Evolutionary conservation across 2,797 vertebrate species (phyloP), one percentile per base, ranked within the genome.

Genomic region (Distichodus sexfasciatus): DNA sequence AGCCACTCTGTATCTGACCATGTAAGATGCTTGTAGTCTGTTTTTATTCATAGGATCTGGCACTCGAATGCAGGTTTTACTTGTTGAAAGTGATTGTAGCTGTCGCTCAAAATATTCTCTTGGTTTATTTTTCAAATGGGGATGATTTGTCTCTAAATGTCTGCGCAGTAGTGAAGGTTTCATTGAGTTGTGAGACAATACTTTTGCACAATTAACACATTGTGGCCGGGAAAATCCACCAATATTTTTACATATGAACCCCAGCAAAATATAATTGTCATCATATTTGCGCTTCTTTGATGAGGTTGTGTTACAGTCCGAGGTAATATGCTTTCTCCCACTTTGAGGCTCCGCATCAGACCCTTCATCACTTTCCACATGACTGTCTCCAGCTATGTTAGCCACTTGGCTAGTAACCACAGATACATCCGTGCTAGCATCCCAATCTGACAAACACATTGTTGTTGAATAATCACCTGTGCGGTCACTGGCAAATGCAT

Each of bases 281-380:
- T 68, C 6, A 33, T 35, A 58, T 68, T 57, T 67, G 26, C 53
- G 8, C 21, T n/a, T 68, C 17, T 68, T 67, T 68, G 50, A 46
- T n/a, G n/a, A n/a, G n/a, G n/a, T n/a, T n/a, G n/a, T n/a, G n/a
- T n/a, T n/a, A n/a, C n/a, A n/a, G n/a, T n/a, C n/a, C n/a, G n/a
- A n/a, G n/a, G n/a, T n/a, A n/a, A n/a, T n/a, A n/a, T n/a, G n/a
- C n/a, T n/a, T n/a, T n/a, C n/a, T n/a, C n/a, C n/a, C n/a, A n/a
- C n/a, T n/a, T n/a, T n/a, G n/a, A n/a, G n/a, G n/a, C n/a, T n/a
- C n/a, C n/a, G n/a, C n/a, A n/a, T n/a, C n/a, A n/a, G n/a, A n/a
- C n/a, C n/a, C n/a, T n/a, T n/a, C n/a, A n/a, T n/a, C n/a, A n/a
- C n/a, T n/a, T n/a, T n/a, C n/a, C n/a, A n/a, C n/a, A n/a, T n/a